Conservation (phyloP, 2,888 invertebrate species). For the Leptothorax acervorum region DNA sequence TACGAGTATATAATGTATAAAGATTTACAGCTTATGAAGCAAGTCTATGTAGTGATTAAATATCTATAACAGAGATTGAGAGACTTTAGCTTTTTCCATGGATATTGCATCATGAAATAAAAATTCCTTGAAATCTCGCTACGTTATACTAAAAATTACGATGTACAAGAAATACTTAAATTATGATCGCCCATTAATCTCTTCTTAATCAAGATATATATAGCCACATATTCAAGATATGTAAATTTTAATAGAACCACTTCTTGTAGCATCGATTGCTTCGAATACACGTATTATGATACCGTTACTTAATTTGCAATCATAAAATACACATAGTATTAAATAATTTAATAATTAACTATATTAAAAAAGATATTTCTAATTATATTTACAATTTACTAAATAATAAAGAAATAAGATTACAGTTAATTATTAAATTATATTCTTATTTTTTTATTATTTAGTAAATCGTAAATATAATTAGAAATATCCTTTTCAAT, state of each 20-base stretch:
- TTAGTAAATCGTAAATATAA: neutral
- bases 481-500: neutral
- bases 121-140: neutral
- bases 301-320: slow-evolving; percentile 13
- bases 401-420: neutral
- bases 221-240: slow-evolving; percentile 10
- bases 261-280: neutral
- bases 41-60: neutral
- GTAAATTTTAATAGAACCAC: slow-evolving; percentile 6
- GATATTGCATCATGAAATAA: neutral
- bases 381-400: neutral
- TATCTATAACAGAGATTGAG: slow-evolving; percentile 6
- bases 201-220: slow-evolving; percentile 10
- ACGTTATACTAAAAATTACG: neutral
- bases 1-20: neutral
- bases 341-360: neutral
- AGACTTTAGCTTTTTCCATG: neutral
- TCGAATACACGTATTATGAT: neutral
- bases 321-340: neutral
- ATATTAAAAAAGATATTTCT: neutral
- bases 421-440: too few species aligned
- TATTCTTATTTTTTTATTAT: neutral
- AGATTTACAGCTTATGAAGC: neutral
- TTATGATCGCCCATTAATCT: slow-evolving; percentile 9
- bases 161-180: neutral